Evolutionary conservation across 2,888 invertebrate species (phyloP).

Genomic region (Aethes cnicana): DNA sequence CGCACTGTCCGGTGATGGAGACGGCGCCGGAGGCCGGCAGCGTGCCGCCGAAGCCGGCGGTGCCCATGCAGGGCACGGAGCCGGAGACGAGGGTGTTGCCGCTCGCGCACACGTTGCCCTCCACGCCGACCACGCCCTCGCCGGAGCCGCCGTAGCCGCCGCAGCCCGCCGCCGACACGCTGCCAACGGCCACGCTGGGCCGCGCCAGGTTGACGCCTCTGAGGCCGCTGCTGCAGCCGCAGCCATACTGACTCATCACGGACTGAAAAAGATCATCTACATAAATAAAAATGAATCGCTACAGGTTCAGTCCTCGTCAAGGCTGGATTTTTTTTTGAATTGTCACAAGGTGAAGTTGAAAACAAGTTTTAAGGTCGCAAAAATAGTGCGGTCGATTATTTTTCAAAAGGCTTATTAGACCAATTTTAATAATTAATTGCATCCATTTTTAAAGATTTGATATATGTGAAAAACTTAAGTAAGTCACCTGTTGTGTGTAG

Average conservation of each 20-base stretch:
- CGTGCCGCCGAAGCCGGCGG: conserved; percentile 24
- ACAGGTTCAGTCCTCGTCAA: too few species aligned
- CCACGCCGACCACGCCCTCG: background rate
- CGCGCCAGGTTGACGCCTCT: background rate
- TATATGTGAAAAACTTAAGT: too few species aligned
- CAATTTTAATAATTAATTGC: too few species aligned
- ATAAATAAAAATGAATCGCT: background rate
- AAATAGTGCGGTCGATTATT: too few species aligned
- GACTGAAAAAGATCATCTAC: background rate
- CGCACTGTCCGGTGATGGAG: conserved; percentile 24
- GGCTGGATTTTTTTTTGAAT: too few species aligned
- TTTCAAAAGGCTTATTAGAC: too few species aligned
- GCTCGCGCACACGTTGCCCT: background rate
- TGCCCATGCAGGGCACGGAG: conserved; percentile 44
- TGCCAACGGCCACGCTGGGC: background rate
- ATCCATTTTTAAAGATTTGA: too few species aligned
- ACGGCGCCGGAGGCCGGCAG: background rate
- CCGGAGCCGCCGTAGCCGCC: background rate
- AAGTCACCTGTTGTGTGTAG: too few species aligned
- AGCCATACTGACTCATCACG: background rate
- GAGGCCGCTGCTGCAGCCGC: background rate
- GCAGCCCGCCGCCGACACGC: background rate
- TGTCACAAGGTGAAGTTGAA: too few species aligned
- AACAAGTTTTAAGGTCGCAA: too few species aligned
- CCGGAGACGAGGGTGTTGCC: conserved; percentile 18